Percentiles rank a stretch among this genome's conserved stretches.
Conservation (phyloP, 1,140 invertebrate species). For the Hylaeus anthracinus region DNA sequence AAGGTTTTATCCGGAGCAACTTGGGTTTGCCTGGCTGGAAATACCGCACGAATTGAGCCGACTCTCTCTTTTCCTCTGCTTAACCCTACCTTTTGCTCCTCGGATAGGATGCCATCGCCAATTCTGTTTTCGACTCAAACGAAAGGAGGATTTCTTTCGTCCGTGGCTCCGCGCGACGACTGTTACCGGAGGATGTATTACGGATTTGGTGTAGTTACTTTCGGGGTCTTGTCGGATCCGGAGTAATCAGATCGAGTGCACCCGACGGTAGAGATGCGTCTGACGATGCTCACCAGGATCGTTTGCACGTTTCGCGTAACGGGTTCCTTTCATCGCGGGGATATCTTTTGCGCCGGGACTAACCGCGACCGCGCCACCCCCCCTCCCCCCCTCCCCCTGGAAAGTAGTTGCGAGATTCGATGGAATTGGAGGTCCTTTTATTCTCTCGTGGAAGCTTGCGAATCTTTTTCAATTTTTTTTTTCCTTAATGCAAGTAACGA, state of each 20-base stretch:
- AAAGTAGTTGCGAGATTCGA: too few species aligned
- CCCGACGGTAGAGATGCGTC: neutral
- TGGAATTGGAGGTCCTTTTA: too few species aligned
- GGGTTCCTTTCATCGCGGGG: neutral
- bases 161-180: slow-evolving; percentile 1
- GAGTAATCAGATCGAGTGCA: neutral
- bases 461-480: too few species aligned
- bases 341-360: neutral
- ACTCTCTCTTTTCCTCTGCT: slow-evolving; percentile 21
- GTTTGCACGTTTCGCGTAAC: neutral
- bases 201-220: slow-evolving; percentile 19
- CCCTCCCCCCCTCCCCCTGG: too few species aligned
- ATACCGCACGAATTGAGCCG: slow-evolving; percentile 54
- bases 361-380: too few species aligned
- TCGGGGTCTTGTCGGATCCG: neutral
- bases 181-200: neutral
- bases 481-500: too few species aligned
- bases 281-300: neutral
- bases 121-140: slow-evolving; percentile 41
- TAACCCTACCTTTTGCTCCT: neutral
- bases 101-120: slow-evolving; percentile 36
- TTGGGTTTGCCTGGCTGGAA: slow-evolving; percentile 45
- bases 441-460: too few species aligned
- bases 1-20: slow-evolving; percentile 60
- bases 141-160: slow-evolving; percentile 11